Evolutionary conservation across 1,140 invertebrate genomes (phyloP).

Genomic region (Cotesia glomerata): DNA sequence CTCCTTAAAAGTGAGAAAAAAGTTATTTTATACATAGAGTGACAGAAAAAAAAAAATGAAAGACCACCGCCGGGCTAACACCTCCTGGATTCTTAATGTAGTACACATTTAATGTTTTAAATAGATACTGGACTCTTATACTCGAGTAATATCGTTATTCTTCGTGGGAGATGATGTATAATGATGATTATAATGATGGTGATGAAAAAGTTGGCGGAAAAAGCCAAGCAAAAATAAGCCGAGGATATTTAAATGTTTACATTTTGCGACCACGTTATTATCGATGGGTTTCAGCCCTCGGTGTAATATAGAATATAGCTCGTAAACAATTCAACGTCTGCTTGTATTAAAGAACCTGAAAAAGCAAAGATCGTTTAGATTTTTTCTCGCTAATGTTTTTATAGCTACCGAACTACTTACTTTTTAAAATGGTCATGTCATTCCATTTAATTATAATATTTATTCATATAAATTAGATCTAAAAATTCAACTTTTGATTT

Average conservation of each 20-base stretch:
- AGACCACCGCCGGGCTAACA: slow-evolving; percentile 21
- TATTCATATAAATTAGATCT: not conserved
- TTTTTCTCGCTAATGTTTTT: not conserved
- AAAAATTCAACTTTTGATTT: too few species aligned
- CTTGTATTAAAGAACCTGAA: not conserved
- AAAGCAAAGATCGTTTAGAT: not conserved
- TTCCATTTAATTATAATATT: too few species aligned
- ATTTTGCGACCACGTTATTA: slow-evolving; percentile 2
- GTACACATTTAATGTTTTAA: not conserved
- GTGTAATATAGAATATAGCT: not conserved
- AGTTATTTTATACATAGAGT: not conserved
- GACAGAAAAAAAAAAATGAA: slow-evolving; percentile 3
- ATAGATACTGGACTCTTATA: not conserved
- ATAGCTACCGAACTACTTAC: not conserved
- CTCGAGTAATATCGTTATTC: not conserved
- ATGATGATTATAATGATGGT: not conserved
- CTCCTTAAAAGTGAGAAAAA: not conserved
- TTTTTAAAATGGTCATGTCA: not conserved
- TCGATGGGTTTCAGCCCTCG: not conserved
- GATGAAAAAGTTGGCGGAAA: not conserved
- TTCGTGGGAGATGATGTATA: slow-evolving; percentile 21
- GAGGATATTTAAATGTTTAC: not conserved
- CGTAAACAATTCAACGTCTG: slow-evolving; percentile 1
- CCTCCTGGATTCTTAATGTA: slow-evolving; percentile 12
- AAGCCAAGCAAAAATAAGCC: not conserved